Base-by-base conservation (phyloP, 2,113 vertebrate species). In the Pollimyrus isidori region DNA sequence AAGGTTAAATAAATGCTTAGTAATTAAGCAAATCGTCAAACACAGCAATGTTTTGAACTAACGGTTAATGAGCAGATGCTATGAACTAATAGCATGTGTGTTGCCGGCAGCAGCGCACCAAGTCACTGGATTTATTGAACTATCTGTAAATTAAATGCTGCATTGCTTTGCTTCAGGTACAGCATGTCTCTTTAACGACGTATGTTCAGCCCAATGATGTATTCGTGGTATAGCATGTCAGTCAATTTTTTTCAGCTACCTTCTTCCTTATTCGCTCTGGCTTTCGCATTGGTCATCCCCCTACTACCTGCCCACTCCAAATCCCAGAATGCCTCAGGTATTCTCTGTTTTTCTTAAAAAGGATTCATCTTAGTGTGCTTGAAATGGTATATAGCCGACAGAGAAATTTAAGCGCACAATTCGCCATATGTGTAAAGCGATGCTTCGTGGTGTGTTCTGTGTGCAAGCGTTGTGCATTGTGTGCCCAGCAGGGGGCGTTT, bases 271-370 rank as follows among this genome's bases (percentile, higher is more conserved):
- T 69, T 92, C 82, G 88, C 90, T 85, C 90, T 94, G 89, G 89
- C 89, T 89, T 52, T 93, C 2, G 56, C 93, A 45, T 88, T 94
- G 52, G 49, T 50, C 73, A 87, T 95, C 39, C 91, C 89, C 83
- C 45, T 94, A 56, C 93, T 91, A n/a, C 87, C 91, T 17, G 86
- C 90, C 39, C 93, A 48, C 82, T 87, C 49, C 87, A 53, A 69
- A 15, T 85, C 91, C 73, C 89, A 91, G 86, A 94, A 92, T 86
- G 87, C 56, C 49, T 93, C 95, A 94, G 95, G 95, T 96, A 93
- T 58, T 50, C 65, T 82, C 15, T 83, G 69, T 56, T 46, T 4
- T 48, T 9, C 39, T n/a, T 48, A n/a, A 84, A 23, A 84, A 84
- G 19, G 82, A 23, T 48, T 84, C n/a, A 23, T n/a, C 42, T 84